Base-by-base conservation (phyloP, 2,888 invertebrate species). In the Anoncus sp. region DNA sequence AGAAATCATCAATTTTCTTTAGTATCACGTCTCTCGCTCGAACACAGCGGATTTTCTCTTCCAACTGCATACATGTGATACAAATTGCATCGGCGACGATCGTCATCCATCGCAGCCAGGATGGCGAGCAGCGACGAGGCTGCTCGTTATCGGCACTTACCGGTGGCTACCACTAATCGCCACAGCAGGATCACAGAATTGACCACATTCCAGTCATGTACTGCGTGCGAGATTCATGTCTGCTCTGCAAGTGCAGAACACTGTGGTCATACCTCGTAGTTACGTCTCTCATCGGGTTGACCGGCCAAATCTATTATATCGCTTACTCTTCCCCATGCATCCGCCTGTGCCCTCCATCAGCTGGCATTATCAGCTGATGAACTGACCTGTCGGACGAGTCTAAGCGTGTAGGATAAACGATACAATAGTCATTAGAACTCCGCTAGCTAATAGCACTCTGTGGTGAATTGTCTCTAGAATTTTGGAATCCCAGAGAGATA, bases 131-230 rank as follows among this genome's bases (percentile, higher is more conserved):
- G 60, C 53, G 70, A 53, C 72, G 62, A 66, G 62, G 47, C 62
- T 40, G 67, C 72, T 72, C 76, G 72, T 77, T 77, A 77, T 72
- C 72, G 62, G 55, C 76, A 77, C 76, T 77, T 77, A 72, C 62
- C 76, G 72, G 47, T 55, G 60, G 72, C 66, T 77, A 57, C 72
- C 76, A 77, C 76, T 77, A 72, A 77, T 77, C 76, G 72, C 27
- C 49, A 38, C 43, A 72, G 55, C 55, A 55, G 63, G 65, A 75
- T 65, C 60, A 24, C 65, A 62, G 72, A 72, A 62, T 72, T 62
- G 62, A 77, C 76, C 72, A 40, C 76, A 72, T 43, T 40, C 47
- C 24, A 40, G 40, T 53, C 35, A 40, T 66, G 24, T 53, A 66
- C 24, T 4, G 53, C 53, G 66, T 66, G 27, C 53, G 53, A 14